Percentiles rank a stretch among this genome's conserved stretches.
Conservation (phyloP, 2,797 vertebrate species). For the Cossypha polioptera region DNA sequence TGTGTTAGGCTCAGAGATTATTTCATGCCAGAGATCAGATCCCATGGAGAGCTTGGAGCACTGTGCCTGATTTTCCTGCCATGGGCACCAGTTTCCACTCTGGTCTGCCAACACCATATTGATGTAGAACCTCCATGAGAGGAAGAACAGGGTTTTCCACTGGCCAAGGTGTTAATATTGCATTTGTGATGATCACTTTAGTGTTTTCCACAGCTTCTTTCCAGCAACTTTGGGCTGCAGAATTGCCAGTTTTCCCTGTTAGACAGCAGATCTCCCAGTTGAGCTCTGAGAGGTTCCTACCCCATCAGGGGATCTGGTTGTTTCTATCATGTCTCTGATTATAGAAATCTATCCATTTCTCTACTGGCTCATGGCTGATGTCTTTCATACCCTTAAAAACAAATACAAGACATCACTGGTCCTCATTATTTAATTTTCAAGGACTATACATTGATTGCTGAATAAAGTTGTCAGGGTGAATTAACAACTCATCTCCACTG, state of each 20-base stretch:
- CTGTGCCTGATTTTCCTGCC: background rate
- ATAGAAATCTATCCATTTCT: background rate
- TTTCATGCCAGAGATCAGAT: background rate
- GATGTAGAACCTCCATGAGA: background rate
- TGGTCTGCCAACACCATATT: background rate
- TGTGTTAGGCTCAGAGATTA: background rate
- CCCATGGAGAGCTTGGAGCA: background rate
- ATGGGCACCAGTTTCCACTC: background rate
- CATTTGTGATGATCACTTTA: background rate
- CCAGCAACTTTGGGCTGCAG: background rate
- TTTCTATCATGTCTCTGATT: background rate
- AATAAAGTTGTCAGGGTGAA: slow-evolving; percentile 34
- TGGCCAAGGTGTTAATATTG: background rate
- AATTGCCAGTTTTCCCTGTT: background rate
- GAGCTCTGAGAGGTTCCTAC: background rate
- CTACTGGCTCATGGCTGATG: background rate
- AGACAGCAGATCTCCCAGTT: background rate
- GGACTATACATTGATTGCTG: background rate
- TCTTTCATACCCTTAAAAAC: slow-evolving; percentile 13
- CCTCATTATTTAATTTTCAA: slow-evolving; percentile 35
- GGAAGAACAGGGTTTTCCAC: background rate
- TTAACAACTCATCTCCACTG: background rate
- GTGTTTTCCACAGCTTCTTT: background rate
- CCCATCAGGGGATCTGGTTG: background rate
- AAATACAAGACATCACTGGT: background rate